phyloP scores from a whole-genome alignment of 2,113 vertebrate species.

The Coturnix japonica region DNA sequence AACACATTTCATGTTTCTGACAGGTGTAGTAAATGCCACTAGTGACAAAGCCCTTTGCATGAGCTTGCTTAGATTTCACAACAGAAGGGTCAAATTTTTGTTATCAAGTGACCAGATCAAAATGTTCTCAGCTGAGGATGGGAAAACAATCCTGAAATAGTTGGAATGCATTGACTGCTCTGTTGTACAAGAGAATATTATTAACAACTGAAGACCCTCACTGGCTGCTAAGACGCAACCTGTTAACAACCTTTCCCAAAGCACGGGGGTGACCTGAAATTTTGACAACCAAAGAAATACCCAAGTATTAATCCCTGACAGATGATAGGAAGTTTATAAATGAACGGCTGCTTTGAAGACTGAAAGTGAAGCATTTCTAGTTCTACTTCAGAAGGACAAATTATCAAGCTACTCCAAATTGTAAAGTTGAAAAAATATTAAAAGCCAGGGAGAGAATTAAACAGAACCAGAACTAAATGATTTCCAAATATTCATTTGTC shows the following conservation, averaged over 20 bases:
- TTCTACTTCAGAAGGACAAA: background rate
- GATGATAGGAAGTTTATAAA: background rate
- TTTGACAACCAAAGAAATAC: background rate
- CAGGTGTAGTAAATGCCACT: background rate
- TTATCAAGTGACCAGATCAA: slow-evolving; percentile 5
- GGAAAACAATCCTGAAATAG: slow-evolving; percentile 48
- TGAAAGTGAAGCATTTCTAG: background rate
- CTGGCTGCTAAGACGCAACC: background rate
- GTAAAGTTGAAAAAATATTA: background rate
- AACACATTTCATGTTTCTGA: background rate
- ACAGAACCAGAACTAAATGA: background rate
- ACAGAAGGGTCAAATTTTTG: background rate
- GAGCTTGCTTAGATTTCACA: background rate
- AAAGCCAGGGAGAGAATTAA: background rate
- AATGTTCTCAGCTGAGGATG: slow-evolving; percentile 26
- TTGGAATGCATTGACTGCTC: background rate
- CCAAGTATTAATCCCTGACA: background rate
- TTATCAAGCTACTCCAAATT: background rate
- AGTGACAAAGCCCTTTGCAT: background rate
- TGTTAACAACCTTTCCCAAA: background rate
- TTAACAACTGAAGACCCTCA: background rate
- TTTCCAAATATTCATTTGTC: background rate
- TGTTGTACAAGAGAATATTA: background rate
- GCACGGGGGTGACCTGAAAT: background rate
- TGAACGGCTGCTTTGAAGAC: background rate